Evolutionary conservation across 2,113 vertebrate genomes (phyloP).

Genomic region (Todiramphus chloris): DNA sequence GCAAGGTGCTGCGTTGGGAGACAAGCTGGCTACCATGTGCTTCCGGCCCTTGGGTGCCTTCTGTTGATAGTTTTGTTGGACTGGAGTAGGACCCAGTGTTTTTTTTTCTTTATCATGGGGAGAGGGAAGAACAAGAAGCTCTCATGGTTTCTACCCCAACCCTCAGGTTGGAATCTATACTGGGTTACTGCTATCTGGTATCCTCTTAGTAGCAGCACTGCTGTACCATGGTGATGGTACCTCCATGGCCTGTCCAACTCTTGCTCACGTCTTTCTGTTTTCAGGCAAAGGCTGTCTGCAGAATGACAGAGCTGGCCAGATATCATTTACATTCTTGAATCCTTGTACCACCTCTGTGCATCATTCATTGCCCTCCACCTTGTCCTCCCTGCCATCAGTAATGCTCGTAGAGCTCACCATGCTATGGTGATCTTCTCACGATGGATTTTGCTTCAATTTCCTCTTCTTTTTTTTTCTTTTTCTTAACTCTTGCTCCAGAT

Average conservation of each 20-base stretch:
- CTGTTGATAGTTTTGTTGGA: neutral
- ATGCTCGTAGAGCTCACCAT: fast-evolving
- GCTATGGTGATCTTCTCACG: neutral
- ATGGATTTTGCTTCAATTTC: fast-evolving
- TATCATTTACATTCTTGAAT: neutral
- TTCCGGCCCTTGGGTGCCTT: neutral
- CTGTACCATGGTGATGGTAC: neutral
- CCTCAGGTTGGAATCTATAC: neutral
- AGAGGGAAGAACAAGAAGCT: neutral
- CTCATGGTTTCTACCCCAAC: neutral
- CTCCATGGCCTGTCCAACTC: neutral
- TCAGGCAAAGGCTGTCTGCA: neutral
- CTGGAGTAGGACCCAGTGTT: neutral
- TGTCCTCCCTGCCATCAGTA: neutral
- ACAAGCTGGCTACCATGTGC: neutral
- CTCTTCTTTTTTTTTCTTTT: neutral
- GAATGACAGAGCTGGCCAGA: neutral
- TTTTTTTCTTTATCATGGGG: too few species aligned
- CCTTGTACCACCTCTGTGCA: neutral
- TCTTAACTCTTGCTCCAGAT: neutral
- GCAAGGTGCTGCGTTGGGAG: fast-evolving
- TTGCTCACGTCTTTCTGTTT: neutral
- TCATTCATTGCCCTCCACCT: neutral
- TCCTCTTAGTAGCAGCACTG: neutral
- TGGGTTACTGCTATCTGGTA: neutral